Evolutionary conservation across 2,888 invertebrate genomes (phyloP).

Genomic region (Phalera bucephala): DNA sequence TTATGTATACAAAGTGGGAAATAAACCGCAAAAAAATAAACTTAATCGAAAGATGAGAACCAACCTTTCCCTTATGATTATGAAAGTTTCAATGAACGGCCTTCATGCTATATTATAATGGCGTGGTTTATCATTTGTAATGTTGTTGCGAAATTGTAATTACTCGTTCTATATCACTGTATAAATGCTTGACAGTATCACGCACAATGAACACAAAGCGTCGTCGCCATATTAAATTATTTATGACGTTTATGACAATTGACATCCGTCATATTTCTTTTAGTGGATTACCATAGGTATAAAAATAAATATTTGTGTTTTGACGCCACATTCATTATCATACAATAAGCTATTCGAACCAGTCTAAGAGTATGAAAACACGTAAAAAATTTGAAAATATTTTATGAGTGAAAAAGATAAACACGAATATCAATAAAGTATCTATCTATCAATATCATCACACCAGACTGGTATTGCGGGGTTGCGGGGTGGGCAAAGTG

Average conservation of each 20-base stretch:
- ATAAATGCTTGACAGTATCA: conserved; percentile 33
- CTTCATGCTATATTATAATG: conserved; percentile 30
- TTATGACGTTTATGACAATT: conserved; percentile 16
- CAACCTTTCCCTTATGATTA: conserved; percentile 28
- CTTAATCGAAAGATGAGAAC: conserved; percentile 15
- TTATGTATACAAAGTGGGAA: conserved; percentile 19
- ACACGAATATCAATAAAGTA: no score
- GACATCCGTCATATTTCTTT: neutral
- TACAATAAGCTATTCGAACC: no score
- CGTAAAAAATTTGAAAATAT: no score
- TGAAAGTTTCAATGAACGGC: conserved; percentile 20
- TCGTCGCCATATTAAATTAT: conserved; percentile 45
- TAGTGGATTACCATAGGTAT: no score
- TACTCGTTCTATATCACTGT: conserved; percentile 20
- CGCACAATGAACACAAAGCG: conserved; percentile 40
- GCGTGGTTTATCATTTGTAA: conserved; percentile 13
- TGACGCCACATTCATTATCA: no score
- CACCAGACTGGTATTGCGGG: no score
- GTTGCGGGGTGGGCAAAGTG: no score
- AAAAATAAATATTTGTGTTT: no score
- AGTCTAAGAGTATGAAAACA: no score
- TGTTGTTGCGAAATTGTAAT: conserved; percentile 25
- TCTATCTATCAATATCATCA: no score
- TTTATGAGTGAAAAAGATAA: no score
- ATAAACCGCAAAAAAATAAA: conserved; percentile 23